Base-by-base conservation (phyloP, 1,140 invertebrate genomes). In the Atta cephalotes region DNA sequence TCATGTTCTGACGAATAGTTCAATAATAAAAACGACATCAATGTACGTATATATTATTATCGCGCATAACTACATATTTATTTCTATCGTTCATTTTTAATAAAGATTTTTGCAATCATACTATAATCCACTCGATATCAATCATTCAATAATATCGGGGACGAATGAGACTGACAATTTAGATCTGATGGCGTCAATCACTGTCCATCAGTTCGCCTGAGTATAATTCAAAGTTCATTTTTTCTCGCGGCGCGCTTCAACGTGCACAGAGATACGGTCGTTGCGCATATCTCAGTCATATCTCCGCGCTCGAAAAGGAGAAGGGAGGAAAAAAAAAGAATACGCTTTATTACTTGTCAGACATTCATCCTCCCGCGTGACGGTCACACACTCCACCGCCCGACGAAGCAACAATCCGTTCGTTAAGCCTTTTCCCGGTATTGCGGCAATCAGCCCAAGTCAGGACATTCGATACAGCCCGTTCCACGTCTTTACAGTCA, bases 341-440 rank as follows among this genome's bases (percentile, higher is more conserved):
- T 85, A 65, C 70, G 71, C 79, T 88, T 90, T 88, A 80, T 82
- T 82, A 79, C 88, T 87, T 87, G 88, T 90, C 88, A 90, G 88
- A 89, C 88, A 89, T 90, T 90, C 88, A 89, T 90, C 84, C 70
- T 79, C 53, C 84, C 56, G 79, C 77, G 71, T 87, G 84, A 87
- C 88, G 62, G 88, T 80, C 74, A 58, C 82, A 72, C 88, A 77
- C 88, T 82, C 68, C 81, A 76, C 66, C 82, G 63, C 53, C 72
- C 88, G 65, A 87, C 88, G 88, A 62, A 72, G 88, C 74, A 90
- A 90, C 88, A 90, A 90, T 90, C 87, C 88, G 88, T 90, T 90
- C 88, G 88, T 90, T 90, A 90, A 90, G 88, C 88, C 88, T 89
- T 90, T 90, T 90, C 88, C 88, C 88, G 88, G 88, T 90, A 90